These are phyloP conservation scores for Hoplias malabaricus DNA, from an alignment of 2,113 vertebrate genomes.

Conservation along the genomic window DNA sequence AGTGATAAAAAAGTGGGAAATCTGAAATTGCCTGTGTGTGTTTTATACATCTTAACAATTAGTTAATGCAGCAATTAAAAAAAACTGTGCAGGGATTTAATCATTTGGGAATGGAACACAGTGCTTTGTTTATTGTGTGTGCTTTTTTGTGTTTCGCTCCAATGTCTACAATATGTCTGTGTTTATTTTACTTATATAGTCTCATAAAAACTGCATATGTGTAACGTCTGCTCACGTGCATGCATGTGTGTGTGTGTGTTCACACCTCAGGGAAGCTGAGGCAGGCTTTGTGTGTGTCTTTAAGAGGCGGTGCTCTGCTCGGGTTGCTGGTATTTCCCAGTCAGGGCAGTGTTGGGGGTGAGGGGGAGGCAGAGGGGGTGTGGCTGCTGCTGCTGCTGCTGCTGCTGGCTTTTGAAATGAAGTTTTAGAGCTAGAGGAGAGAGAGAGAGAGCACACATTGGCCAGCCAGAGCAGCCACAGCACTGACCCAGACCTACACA, in stretches of 20 bases:
- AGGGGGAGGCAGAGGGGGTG: conserved; percentile 31
- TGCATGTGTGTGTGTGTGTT: conserved; percentile 16
- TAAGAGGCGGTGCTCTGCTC: conserved; percentile 73
- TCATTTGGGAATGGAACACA: neutral
- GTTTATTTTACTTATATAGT: neutral
- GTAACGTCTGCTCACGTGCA: neutral
- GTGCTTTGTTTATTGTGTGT: conserved; percentile 30
- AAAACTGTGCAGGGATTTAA: too few species aligned
- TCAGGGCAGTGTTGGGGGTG: conserved; percentile 54
- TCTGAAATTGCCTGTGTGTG: too few species aligned
- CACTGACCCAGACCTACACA: conserved; percentile 53
- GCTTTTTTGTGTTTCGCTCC: conserved; percentile 30
- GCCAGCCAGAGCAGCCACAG: conserved; percentile 57
- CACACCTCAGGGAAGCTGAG: neutral
- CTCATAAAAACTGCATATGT: neutral
- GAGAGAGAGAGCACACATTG: conserved; percentile 52
- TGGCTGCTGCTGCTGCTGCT: conserved; percentile 41
- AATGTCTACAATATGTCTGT: neutral
- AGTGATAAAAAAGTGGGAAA: too few species aligned
- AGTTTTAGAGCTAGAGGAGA: conserved; percentile 65
- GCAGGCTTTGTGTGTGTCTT: conserved; percentile 65
- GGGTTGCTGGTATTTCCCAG: conserved; percentile 65
- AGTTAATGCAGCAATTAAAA: too few species aligned
- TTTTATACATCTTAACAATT: too few species aligned
- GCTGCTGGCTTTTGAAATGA: conserved; percentile 66